These are phyloP conservation scores for Xestobium rufovillosum DNA, from an alignment of 2,888 invertebrate genomes.

Conservation along the genomic window DNA sequence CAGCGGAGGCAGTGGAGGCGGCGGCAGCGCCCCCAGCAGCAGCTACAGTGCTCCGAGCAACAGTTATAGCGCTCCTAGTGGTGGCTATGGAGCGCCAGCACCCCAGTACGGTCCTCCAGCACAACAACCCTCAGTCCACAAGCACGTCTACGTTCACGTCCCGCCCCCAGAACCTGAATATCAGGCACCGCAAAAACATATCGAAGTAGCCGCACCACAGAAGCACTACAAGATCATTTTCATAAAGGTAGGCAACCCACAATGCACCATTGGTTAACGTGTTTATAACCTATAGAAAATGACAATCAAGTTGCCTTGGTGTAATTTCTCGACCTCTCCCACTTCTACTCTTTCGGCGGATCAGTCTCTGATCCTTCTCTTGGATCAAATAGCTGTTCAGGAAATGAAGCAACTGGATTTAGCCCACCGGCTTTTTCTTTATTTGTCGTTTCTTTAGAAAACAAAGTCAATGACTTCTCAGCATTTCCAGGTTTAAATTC, in stretches of 20 bases:
- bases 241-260: constrained; percentile 56
- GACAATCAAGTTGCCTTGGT: no score
- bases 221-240: constrained; percentile 81
- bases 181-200: constrained; percentile 55
- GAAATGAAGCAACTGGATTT: no score
- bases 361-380: no score
- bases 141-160: constrained; percentile 86
- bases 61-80: constrained; percentile 44
- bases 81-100: constrained; percentile 47
- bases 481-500: no score
- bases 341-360: no score
- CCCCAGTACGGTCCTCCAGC: constrained; percentile 65
- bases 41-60: constrained; percentile 37
- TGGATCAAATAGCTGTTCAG: no score
- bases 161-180: constrained; percentile 81
- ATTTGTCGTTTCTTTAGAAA: no score
- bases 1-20: constrained; percentile 35
- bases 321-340: no score
- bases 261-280: no score
- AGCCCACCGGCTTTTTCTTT: no score
- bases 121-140: constrained; percentile 73
- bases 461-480: no score
- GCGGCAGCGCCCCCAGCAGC: constrained; percentile 30
- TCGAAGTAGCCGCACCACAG: constrained; percentile 55
- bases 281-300: no score